These are phyloP conservation scores for Andrena flavipes DNA, from an alignment of 2,888 invertebrate species.

Conservation along the genomic window DNA sequence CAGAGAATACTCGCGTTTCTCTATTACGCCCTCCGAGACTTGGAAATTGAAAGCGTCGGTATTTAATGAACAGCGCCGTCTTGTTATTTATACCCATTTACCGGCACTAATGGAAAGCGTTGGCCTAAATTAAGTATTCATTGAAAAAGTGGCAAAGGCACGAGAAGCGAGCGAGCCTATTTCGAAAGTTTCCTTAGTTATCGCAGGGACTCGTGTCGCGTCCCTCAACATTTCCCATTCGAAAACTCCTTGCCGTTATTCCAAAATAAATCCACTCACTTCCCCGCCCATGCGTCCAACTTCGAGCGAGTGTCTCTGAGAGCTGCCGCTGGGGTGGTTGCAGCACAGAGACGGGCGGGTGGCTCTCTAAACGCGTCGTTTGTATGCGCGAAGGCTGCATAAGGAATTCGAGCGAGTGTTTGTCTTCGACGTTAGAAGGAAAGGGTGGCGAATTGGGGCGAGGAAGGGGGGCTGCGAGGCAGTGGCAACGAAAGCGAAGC, in stretches of 20 bases:
- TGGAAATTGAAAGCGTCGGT: conserved; percentile 4
- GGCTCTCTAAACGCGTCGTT: conserved; percentile 77
- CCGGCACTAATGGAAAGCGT: neutral
- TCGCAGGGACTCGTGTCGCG: too few species aligned
- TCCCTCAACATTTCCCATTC: too few species aligned
- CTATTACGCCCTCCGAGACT: conserved; percentile 9
- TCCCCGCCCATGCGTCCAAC: neutral
- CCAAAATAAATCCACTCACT: neutral
- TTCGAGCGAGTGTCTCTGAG: conserved; percentile 17
- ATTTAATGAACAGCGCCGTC: conserved; percentile 16
- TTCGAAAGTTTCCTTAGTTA: too few species aligned
- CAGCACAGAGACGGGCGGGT: conserved; percentile 8
- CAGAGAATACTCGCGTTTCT: conserved; percentile 11
- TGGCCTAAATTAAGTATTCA: too few species aligned
- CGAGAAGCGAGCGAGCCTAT: too few species aligned
- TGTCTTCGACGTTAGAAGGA: conserved; percentile 73
- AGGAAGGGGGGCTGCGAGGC: neutral
- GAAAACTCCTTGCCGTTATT: neutral
- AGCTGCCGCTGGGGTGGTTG: neutral
- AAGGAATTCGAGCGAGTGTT: conserved; percentile 80
- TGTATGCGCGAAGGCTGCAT: conserved; percentile 77
- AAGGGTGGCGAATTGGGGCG: neutral
- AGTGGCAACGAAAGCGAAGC: neutral
- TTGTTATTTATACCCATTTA: conserved; percentile 1
- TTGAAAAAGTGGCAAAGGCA: too few species aligned